These are phyloP conservation scores for Centrocercus urophasianus DNA, from an alignment of 2,113 vertebrate species.

Conservation along the genomic window DNA sequence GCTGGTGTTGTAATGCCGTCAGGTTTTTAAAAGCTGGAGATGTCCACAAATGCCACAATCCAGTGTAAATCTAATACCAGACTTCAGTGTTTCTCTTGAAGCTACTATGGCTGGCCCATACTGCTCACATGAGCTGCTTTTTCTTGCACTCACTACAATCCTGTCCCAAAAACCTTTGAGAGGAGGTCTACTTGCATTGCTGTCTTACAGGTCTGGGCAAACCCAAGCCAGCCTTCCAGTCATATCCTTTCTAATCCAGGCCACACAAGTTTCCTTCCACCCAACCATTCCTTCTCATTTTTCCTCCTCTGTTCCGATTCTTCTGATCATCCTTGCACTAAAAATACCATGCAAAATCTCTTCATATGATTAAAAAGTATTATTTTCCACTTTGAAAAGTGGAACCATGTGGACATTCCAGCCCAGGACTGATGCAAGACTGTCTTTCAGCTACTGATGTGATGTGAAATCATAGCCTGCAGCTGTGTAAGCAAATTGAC, in stretches of 20 bases:
- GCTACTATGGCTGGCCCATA: not conserved
- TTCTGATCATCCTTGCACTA: not conserved
- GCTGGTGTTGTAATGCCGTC: not conserved
- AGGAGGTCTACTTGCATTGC: not conserved
- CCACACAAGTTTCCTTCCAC: not conserved
- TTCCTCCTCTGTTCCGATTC: not conserved
- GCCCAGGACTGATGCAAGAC: not conserved
- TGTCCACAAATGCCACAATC: not conserved
- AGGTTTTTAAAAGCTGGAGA: not conserved
- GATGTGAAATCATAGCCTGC: not conserved
- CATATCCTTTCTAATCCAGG: not conserved
- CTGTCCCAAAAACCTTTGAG: not conserved
- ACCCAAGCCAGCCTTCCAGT: not conserved
- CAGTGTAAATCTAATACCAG: not conserved
- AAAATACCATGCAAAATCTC: not conserved
- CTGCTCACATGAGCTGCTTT: not conserved
- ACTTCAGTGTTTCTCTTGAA: not conserved
- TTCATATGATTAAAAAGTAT: not conserved
- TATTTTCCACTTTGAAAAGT: not conserved
- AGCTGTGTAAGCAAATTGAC: constrained; percentile 32
- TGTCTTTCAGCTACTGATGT: not conserved
- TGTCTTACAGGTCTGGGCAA: not conserved
- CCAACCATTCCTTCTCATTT: not conserved
- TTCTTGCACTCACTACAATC: not conserved
- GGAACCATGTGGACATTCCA: not conserved